Evolutionary conservation across 2,113 vertebrate genomes (phyloP), one percentile per base, ranked within the genome.

Genomic region (Paramisgurnus dabryanus): DNA sequence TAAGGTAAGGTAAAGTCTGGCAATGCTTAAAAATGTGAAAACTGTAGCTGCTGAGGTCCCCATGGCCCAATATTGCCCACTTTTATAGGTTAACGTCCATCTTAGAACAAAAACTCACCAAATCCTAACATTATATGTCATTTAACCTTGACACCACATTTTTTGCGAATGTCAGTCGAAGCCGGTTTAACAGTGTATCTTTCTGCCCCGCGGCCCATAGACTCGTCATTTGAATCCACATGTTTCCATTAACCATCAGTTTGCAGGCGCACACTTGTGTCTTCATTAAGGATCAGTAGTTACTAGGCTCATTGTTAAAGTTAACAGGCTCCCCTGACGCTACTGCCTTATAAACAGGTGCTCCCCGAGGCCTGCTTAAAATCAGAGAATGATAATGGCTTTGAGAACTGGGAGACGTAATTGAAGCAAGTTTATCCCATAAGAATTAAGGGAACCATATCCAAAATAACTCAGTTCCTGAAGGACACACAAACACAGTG

Each of bases 271-370:
- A 55, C 58, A 57, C 69, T 55, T 81, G 70, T 64, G 72, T 80
- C 80, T 85, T 79, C 83, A 85, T 82, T 85, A 82, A 75, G 49
- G 71, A 64, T 80, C 70, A 68, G 67, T 80, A 81, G 80, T 82
- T 80, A 80, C 83, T 66, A 76, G 83, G 66, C 67, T 80, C 67
- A 74, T 81, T 80, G 80, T 82, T 76, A 82, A 85, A 85, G 80
- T 85, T 85, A 85, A 85, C 83, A 82, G 83, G 80, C 76, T 85
- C 83, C 80, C 83, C 75, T 49, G 83, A 82, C 72, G 69, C 80
- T 15, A 63, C 77, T 45, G 71, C 79, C 83, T 85, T 85, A 85
- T 82, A 91, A 88, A 91, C 89, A 93, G 88, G 87, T 86, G 87
- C 87, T 83, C 76, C 83, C 83, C 61, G 85, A 89, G 92, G 86